Percentiles rank a stretch among this genome's conserved stretches.
Conservation (phyloP, 2,797 vertebrate genomes). For the Lagorchestes hirsutus region DNA sequence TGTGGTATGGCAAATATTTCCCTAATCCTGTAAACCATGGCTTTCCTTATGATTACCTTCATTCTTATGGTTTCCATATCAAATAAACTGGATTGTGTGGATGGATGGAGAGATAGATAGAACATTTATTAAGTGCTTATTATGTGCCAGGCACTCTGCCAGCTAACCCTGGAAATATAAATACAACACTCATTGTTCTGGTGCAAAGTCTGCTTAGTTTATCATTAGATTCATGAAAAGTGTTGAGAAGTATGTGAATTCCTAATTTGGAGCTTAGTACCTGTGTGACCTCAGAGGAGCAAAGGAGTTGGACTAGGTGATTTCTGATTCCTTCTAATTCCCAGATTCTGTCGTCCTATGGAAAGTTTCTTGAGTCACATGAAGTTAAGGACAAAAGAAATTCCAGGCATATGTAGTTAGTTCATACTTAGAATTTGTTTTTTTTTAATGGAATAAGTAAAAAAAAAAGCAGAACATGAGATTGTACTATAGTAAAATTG, state of each 20-base stretch:
- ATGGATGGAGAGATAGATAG: background rate
- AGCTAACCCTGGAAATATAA: background rate
- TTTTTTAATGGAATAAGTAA: background rate
- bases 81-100: background rate
- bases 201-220: background rate
- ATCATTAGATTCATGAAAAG: background rate
- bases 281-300: background rate
- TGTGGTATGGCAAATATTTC: background rate
- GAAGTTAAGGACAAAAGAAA: background rate
- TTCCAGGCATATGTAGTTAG: background rate
- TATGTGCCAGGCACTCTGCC: background rate
- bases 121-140: background rate
- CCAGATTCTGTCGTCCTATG: background rate
- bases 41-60: background rate
- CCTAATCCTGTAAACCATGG: background rate
- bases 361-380: background rate
- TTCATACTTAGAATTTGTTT: background rate
- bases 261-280: background rate
- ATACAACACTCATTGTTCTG: background rate
- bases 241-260: background rate
- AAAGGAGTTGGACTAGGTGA: background rate
- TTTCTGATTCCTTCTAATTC: background rate
- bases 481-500: background rate
- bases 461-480: background rate
- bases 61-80: background rate